These are phyloP conservation scores for Spongilla lacustris DNA, from an alignment of 37 sponge, comb jelly and placozoan genomes.

Conservation along the genomic window DNA sequence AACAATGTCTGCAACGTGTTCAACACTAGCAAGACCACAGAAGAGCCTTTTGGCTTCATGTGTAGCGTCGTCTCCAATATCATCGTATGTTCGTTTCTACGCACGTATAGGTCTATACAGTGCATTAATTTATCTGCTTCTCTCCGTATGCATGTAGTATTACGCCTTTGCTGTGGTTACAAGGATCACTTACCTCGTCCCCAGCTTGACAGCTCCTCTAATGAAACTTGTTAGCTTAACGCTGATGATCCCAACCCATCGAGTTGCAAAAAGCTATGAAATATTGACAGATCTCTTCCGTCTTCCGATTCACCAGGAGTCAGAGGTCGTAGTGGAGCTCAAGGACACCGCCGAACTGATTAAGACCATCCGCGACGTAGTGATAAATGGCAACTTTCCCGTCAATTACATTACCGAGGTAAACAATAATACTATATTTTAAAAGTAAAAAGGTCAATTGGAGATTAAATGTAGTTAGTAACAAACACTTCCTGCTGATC, in stretches of 20 bases:
- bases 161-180: conserved; percentile 65
- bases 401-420: conserved; percentile 77
- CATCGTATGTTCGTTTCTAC: not conserved
- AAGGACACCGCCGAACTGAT: conserved; percentile 31
- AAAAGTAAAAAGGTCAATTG: not conserved
- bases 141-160: conserved; percentile 37
- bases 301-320: conserved; percentile 61
- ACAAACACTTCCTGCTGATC: not conserved
- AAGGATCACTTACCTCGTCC: conserved; percentile 40
- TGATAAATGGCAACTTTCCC: conserved; percentile 23
- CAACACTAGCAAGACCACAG: conserved; percentile 34
- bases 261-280: conserved; percentile 51
- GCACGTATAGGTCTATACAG: not conserved
- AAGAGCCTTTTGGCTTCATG: not conserved
- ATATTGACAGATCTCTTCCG: conserved; percentile 65
- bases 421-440: too few species aligned
- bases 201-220: conserved; percentile 22
- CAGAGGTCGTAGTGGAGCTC: conserved; percentile 51
- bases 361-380: conserved; percentile 21
- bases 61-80: conserved; percentile 4
- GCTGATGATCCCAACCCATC: conserved; percentile 1
- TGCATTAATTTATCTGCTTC: not conserved
- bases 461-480: too few species aligned
- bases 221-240: conserved; percentile 49
- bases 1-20: conserved; percentile 58